phyloP scores from a whole-genome alignment of 2,888 invertebrate species.

The Hirtodrosophila histrioides region DNA sequence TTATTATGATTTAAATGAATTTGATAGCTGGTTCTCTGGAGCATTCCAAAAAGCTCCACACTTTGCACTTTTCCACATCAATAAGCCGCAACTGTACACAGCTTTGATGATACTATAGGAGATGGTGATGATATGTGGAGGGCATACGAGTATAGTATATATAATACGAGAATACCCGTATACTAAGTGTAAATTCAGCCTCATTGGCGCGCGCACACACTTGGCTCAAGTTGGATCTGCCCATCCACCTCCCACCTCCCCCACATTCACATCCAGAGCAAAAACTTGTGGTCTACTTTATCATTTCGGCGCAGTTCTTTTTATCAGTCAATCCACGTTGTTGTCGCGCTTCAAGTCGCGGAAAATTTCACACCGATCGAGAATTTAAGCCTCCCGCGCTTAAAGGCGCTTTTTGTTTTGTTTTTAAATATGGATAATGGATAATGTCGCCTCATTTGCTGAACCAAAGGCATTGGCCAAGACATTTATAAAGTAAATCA shows the following conservation, averaged over 20 bases:
- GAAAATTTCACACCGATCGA: constrained; percentile 41
- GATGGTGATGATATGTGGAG: constrained; percentile 26
- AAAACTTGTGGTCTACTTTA: constrained; percentile 51
- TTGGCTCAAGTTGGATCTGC: constrained; percentile 47
- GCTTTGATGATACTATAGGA: constrained; percentile 7
- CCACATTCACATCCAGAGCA: constrained; percentile 42
- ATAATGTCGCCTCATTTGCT: constrained; percentile 22
- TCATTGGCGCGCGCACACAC: constrained; percentile 67
- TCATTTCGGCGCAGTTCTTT: constrained; percentile 76
- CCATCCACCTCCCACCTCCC: constrained; percentile 54
- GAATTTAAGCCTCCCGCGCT: constrained; percentile 1
- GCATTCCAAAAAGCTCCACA: constrained; percentile 37
- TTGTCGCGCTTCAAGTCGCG: constrained; percentile 65
- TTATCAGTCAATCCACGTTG: constrained; percentile 72
- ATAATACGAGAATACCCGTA: constrained; percentile 24
- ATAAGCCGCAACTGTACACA: constrained; percentile 23
- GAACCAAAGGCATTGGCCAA: constrained; percentile 22
- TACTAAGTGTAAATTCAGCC: constrained; percentile 64
- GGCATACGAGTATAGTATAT: constrained; percentile 29
- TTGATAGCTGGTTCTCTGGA: constrained; percentile 64
- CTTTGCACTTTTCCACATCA: constrained; percentile 37
- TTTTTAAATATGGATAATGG: constrained; percentile 6
- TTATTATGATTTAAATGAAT: constrained; percentile 78
- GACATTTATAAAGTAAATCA: constrained; percentile 22
- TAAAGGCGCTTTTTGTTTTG: neutral